phyloP scores from a whole-genome alignment of 2,113 vertebrate species.

The Mesocricetus auratus region DNA sequence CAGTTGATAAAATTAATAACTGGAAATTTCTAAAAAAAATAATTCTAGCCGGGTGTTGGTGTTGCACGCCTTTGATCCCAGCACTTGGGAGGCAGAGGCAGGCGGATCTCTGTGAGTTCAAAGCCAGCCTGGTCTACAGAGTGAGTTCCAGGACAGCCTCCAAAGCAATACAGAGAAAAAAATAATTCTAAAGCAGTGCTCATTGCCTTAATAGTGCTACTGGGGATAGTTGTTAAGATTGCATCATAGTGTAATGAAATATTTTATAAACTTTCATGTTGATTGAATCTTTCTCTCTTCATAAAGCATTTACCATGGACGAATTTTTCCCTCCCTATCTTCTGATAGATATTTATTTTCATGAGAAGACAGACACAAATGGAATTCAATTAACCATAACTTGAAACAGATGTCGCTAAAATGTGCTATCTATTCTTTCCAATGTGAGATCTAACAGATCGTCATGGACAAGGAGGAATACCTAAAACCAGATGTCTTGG shows the following conservation, averaged over 20 bases:
- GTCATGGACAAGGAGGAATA: conserved; percentile 39
- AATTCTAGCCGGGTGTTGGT: no score
- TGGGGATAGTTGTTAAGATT: neutral
- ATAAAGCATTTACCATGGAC: neutral
- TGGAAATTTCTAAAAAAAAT: neutral
- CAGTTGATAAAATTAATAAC: no score
- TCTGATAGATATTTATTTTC: neutral
- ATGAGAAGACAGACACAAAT: neutral
- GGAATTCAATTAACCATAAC: conserved; percentile 68
- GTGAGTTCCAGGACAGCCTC: no score
- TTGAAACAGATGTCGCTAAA: conserved; percentile 74
- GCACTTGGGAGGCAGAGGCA: no score
- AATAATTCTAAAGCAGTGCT: neutral
- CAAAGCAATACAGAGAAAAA: no score
- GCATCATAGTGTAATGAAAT: neutral
- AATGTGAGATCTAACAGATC: conserved; percentile 44
- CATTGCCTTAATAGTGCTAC: neutral
- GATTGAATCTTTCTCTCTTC: conserved; percentile 6
- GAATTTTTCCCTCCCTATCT: neutral
- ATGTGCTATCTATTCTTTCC: conserved; percentile 1
- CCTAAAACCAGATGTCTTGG: conserved; percentile 66
- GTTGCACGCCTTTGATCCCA: no score
- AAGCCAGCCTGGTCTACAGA: no score
- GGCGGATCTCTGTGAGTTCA: no score
- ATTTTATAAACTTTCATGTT: conserved; percentile 5